Evolutionary conservation across 2,797 vertebrate genomes (phyloP), one percentile per base, ranked within the genome.

Genomic region (Labeo calbasu): DNA sequence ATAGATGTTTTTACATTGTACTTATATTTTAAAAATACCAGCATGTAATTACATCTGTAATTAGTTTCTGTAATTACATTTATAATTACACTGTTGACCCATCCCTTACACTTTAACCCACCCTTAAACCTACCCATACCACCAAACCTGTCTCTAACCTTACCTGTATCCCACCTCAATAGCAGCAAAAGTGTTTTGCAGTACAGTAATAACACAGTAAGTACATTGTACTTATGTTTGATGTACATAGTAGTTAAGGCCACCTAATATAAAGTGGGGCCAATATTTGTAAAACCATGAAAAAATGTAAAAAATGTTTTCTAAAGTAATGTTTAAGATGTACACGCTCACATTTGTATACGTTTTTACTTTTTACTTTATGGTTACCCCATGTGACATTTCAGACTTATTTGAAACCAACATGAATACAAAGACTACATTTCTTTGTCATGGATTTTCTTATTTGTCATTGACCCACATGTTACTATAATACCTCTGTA

Each of bases 381-480:
- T 40, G 36, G 53, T 57, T 36, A 40, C 51, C 17, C 13, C 43
- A 46, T 28, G 17, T 71, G n/a, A 50, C 43, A 48, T 51, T 50
- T 53, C 2, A 55, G 21, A 21, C 51, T 55, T 75, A 19, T 6
- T 14, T 40, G 12, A 40, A 40, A 57, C 28, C 51, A 5, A 40
- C 12, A n/a, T 57, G 50, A 76, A 57, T 9, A 40, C 19, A 76
- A 76, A 57, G 6, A 75, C 2, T n/a, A 40, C 3, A 76, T 55
- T 75, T 73, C 50, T 43, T 79, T 51, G 6, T 68, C 46, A 21
- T 50, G 46, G 46, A 68, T 46, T 32, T 7, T 51, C 17, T 51
- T 50, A 21, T 78, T 78, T 48, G 57, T 78, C 77, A 78, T 12
- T 65, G 40, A n/a, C 76, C 76, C 61, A 57, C 73, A 72, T 77